These are phyloP conservation scores for Melanchra persicariae DNA, from an alignment of 2,888 invertebrate species.

Conservation along the genomic window DNA sequence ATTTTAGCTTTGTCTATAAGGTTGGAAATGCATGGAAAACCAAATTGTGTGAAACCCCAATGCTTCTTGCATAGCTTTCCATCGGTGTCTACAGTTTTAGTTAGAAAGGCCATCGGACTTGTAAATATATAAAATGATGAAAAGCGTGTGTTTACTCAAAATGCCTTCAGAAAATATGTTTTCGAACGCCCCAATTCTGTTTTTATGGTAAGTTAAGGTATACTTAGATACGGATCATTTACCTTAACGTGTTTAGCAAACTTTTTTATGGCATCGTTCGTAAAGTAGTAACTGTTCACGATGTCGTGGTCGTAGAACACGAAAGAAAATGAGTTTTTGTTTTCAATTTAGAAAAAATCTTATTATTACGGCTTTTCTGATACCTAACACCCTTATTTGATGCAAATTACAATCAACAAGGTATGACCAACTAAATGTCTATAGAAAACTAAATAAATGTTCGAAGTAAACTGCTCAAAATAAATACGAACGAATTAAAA, in stretches of 20 bases:
- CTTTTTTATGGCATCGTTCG: conserved; percentile 44
- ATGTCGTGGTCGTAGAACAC: not conserved
- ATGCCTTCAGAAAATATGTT: conserved; percentile 36
- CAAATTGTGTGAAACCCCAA: not conserved
- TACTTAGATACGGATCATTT: conserved; percentile 46
- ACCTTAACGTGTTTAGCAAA: conserved; percentile 44
- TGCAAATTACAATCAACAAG: not conserved
- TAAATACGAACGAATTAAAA: conserved; percentile 8
- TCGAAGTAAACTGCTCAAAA: not conserved
- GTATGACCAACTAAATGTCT: not conserved
- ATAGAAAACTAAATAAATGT: not conserved
- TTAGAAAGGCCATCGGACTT: not conserved
- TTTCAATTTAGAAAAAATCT: conserved; percentile 19
- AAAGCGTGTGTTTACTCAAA: conserved; percentile 14
- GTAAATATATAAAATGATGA: not conserved
- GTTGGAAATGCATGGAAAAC: not conserved
- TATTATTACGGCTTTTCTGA: not conserved
- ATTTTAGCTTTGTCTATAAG: not conserved
- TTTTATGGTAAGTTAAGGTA: conserved; percentile 33
- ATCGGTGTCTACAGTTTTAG: not conserved
- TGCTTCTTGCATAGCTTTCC: not conserved
- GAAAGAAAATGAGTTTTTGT: conserved; percentile 4
- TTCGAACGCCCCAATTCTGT: conserved; percentile 31
- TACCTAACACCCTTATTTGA: not conserved
- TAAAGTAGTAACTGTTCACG: conserved; percentile 33